Base-by-base conservation (phyloP, 1,140 invertebrate genomes). In the Proctacanthus coquilletti region DNA sequence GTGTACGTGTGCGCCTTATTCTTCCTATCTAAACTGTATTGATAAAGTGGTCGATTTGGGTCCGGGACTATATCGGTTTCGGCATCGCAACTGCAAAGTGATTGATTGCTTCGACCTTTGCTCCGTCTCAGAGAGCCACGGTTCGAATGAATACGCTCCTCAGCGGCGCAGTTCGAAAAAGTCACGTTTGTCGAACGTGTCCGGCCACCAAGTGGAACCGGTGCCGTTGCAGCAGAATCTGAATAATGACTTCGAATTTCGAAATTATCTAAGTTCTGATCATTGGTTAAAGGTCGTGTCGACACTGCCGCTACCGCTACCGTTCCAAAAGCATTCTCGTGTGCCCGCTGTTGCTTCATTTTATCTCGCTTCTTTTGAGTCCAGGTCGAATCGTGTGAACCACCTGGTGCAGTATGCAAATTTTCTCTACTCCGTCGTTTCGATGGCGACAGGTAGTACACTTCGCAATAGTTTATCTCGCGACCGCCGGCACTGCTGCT, bases 41-140 rank as follows among this genome's bases (percentile, higher is more conserved):
- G 53, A 40, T 53, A 59, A 9, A 58, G 31, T 17, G 55, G 55
- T 25, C 55, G 42, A 1, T 47, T 46, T 8, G 53, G 53, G 45
- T 56, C 53, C 35, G 51, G 53, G 31, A 56, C 51, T 31, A 59
- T 34, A 35, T 59, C 49, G 5, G 52, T 47, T 42, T 56, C 53
- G 17, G 51, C 48, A 37, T 59, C 55, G 43, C 56, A 59, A 40
- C 51, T 53, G 42, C 56, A 59, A 5, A 58, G 41, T 34, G 55
- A 59, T 29, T 58, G 56, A 48, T 58, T 58, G 41, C 55, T 58
- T 21, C 53, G 50, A n/a, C 51, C 53, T 41, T 58, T 58, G 40
- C 38, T 46, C n/a, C 55, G 51, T 37, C 50, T 53, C 14, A 59
- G 41, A n/a, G 55, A 59, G 15, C 55, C 56, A 5, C 53, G 53